Base-by-base conservation (phyloP, 2,113 vertebrate species). In the Mandrillus leucophaeus region DNA sequence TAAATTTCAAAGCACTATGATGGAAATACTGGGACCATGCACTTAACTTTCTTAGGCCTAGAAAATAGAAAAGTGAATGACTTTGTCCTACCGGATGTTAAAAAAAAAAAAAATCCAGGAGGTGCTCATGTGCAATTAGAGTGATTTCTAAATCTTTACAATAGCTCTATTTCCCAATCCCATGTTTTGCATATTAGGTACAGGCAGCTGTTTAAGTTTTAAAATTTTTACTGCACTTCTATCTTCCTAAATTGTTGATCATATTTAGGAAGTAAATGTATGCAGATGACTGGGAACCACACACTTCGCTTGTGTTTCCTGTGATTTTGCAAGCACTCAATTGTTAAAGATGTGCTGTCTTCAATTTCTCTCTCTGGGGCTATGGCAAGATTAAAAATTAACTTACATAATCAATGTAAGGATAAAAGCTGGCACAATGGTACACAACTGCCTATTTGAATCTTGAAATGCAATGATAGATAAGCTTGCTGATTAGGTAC, bases 401-500 rank as follows among this genome's bases (percentile, higher is more conserved):
- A 57, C 27, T 64, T 23, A 57, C 13, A 17, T 12, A 12, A 35
- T 73, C 32, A 87, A 79, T 0, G 17, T 25, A 61, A 50, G 13
- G 7, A 16, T 32, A 43, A 18, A 68, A 17, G 20, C 6, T 38
- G 38, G 12, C 50, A 38, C 3, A n/a, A 40, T 78, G 10, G 30
- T 12, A 9, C 2, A 55, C 20, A 70, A 22, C 22, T 80, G 38
- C 9, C 11, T 73, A 16, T 55, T 17, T 61, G 76, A 57, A 57
- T 43, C 66, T 55, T 43, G 17, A 30, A 38, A 55, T 43, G 25
- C 78, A 66, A 18, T 1, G 17, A n/a, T 30, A 43, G 1, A 64
- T 20, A 79, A 68, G 18, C 4, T 7, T 52, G 9, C 45, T 11
- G 0, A 45, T 2, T 30, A 25, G 1, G 7, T 11, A 11, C 0